A percentile compares a stretch with the other conserved stretches of the same genome.
Evolutionary conservation across 2,888 invertebrate genomes (phyloP).

Genomic region (Nemotelus pantherinus): DNA sequence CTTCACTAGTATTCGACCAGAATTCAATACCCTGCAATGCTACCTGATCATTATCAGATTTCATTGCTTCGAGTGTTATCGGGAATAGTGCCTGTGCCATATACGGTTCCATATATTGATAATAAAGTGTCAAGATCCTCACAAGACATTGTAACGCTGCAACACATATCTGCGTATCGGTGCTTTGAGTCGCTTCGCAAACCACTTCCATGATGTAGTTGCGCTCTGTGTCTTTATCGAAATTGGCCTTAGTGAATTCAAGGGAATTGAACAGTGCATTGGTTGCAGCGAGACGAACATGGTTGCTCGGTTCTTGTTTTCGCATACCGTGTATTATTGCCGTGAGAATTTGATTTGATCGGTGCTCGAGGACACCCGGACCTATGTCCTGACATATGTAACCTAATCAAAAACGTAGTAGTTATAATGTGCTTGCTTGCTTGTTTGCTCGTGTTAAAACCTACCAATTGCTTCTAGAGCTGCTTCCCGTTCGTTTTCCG

Average conservation of each 20-base stretch:
- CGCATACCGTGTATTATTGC: conserved; percentile 99
- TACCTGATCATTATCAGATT: conserved; percentile 94
- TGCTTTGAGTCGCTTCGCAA: conserved; percentile 97
- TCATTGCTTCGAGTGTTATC: conserved; percentile 98
- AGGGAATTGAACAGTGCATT: conserved; percentile 96
- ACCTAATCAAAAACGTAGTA: conserved; percentile 57
- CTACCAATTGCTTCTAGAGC: conserved; percentile 95
- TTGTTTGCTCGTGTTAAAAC: conserved; percentile 34
- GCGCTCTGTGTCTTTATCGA: conserved; percentile 95
- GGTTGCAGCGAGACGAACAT: conserved; percentile 95
- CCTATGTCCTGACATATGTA: conserved; percentile 99
- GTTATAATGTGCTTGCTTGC: neutral
- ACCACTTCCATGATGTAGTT: conserved; percentile 99
- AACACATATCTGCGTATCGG: conserved; percentile 91
- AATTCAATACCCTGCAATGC: conserved; percentile 99
- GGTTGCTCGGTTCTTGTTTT: conserved; percentile 89
- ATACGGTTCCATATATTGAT: conserved; percentile 98
- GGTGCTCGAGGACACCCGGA: conserved; percentile 88
- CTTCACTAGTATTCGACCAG: conserved; percentile 99
- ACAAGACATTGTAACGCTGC: conserved; percentile 97
- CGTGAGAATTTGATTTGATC: conserved; percentile 96
- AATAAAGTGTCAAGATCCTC: conserved; percentile 97
- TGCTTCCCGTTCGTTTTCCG: conserved; percentile 95
- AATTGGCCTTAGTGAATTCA: conserved; percentile 98
- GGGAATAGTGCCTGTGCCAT: conserved; percentile 98